Percentiles rank a stretch among this genome's conserved stretches.
Evolutionary conservation across 2,113 vertebrate species (phyloP).

Genomic region (Dryoscopus gambensis): DNA sequence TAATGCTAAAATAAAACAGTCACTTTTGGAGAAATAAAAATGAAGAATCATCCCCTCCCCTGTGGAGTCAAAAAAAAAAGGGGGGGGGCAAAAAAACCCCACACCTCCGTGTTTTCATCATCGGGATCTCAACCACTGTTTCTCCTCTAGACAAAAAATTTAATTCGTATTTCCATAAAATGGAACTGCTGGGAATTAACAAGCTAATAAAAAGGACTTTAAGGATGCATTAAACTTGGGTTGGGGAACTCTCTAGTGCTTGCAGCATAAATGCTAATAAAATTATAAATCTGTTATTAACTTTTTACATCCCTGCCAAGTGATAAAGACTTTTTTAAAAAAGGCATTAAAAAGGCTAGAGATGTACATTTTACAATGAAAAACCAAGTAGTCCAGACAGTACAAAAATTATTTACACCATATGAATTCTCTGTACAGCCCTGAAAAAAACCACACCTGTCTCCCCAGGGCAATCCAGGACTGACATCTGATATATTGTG

Average conservation of each 20-base stretch:
- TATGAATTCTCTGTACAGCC: background rate
- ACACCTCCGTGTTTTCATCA: background rate
- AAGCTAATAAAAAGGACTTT: constrained; percentile 72
- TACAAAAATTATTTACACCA: background rate
- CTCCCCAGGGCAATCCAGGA: background rate
- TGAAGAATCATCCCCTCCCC: background rate
- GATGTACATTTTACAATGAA: background rate
- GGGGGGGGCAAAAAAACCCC: background rate
- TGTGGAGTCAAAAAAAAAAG: background rate
- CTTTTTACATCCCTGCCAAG: constrained; percentile 66
- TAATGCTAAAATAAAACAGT: background rate
- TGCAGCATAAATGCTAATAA: constrained; percentile 75
- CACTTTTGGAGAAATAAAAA: background rate
- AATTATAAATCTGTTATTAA: constrained; percentile 78
- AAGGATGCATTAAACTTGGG: constrained; percentile 69
- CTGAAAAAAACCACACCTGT: background rate
- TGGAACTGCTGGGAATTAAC: constrained; percentile 60
- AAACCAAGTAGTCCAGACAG: background rate
- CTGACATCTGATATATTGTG: background rate
- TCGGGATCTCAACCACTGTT: background rate
- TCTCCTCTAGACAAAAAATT: background rate
- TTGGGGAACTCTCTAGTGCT: constrained; percentile 65
- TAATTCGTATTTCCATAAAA: constrained; percentile 46
- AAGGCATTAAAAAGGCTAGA: constrained; percentile 8
- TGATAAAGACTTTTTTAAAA: constrained; percentile 27